These are phyloP conservation scores for Leptinotarsa rubiginosa DNA, from an alignment of 2,888 invertebrate genomes.

Conservation along the genomic window DNA sequence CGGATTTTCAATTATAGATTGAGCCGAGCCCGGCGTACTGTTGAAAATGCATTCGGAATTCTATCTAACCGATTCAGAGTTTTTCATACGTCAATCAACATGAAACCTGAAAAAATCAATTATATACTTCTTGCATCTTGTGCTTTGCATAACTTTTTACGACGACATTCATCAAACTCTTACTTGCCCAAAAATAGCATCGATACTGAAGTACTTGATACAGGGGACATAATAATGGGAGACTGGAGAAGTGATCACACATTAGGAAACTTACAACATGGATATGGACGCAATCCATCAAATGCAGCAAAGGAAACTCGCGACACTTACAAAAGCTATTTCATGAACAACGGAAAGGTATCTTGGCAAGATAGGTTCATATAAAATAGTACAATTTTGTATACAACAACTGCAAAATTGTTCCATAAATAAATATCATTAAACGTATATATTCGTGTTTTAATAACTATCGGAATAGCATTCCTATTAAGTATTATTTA, in stretches of 20 bases:
- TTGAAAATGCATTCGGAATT: slow-evolving; percentile 8
- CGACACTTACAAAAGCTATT: not conserved
- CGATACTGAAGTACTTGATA: too few relatives aligned
- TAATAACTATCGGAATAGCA: not conserved
- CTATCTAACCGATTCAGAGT: slow-evolving; percentile 1
- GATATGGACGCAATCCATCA: too few relatives aligned
- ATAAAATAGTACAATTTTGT: not conserved
- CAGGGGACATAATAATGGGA: too few relatives aligned
- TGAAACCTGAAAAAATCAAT: slow-evolving; percentile 16
- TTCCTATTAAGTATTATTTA: not conserved
- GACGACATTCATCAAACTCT: not conserved
- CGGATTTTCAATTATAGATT: slow-evolving; percentile 10
- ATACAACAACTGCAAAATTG: not conserved
- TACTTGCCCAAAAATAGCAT: slow-evolving; percentile 1
- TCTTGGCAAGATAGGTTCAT: slow-evolving; percentile 1
- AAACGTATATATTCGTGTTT: slow-evolving; percentile 1
- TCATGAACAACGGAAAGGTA: not conserved
- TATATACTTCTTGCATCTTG: slow-evolving; percentile 15
- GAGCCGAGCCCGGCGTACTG: slow-evolving; percentile 1
- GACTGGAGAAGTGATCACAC: too few relatives aligned
- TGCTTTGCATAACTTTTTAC: slow-evolving; percentile 8
- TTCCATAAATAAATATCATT: not conserved
- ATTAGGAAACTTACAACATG: too few relatives aligned
- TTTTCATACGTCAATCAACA: slow-evolving; percentile 10
- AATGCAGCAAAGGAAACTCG: not conserved